phyloP scores from a whole-genome alignment of 2,888 invertebrate genomes.

The Ischnus inquisitorius region DNA sequence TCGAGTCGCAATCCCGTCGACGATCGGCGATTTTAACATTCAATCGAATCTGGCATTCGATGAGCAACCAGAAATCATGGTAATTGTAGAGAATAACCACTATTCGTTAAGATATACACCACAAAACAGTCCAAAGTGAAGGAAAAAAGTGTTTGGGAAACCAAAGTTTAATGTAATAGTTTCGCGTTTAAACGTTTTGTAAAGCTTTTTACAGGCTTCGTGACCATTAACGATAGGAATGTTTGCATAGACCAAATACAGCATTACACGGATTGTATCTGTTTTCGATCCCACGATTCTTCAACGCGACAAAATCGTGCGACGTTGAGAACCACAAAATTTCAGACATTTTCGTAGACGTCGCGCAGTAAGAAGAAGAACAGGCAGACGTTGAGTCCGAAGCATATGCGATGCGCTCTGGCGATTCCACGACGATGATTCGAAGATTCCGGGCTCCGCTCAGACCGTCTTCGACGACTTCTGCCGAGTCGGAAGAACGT shows the following conservation, averaged over 20 bases:
- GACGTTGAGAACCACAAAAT: not conserved
- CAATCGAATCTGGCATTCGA: conserved; percentile 16
- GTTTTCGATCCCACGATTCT: not conserved
- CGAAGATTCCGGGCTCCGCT: not conserved
- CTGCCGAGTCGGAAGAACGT: conserved; percentile 15
- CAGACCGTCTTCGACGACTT: not conserved
- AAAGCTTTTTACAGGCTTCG: conserved; percentile 38
- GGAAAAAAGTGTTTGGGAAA: conserved; percentile 5
- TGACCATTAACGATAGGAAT: conserved; percentile 17
- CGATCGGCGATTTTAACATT: not conserved
- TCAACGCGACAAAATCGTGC: not conserved
- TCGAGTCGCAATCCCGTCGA: not conserved
- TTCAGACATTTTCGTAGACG: conserved; percentile 10
- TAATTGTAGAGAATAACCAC: not conserved
- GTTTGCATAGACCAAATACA: conserved; percentile 40
- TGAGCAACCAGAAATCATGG: not conserved
- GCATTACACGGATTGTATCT: conserved; percentile 22
- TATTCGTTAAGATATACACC: conserved; percentile 15
- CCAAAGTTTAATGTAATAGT: conserved; percentile 2
- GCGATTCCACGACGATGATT: conserved; percentile 23
- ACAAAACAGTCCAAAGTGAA: conserved; percentile 40
- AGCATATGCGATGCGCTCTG: conserved; percentile 48
- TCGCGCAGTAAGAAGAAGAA: conserved; percentile 58
- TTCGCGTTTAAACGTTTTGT: conserved; percentile 21
- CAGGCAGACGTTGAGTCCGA: conserved; percentile 59